Percentiles rank a stretch among this genome's conserved stretches.
These are phyloP conservation scores for Tragelaphus scriptus DNA, from an alignment of 2,113 vertebrate genomes.

Conservation along the genomic window DNA sequence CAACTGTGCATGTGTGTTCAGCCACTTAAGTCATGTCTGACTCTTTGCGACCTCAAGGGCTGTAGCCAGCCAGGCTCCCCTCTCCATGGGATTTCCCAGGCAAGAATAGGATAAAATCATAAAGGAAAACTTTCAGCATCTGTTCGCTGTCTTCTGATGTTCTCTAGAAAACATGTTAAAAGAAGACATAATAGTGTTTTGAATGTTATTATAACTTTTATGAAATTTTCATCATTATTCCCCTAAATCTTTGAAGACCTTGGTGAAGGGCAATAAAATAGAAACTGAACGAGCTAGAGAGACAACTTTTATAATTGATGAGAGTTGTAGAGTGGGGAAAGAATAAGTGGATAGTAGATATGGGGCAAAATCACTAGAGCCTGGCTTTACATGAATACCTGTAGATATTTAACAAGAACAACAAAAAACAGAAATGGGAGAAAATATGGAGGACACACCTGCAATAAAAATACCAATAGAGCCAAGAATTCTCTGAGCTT, in stretches of 20 bases:
- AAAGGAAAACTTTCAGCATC: background rate
- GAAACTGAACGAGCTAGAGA: background rate
- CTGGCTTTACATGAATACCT: background rate
- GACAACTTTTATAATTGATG: background rate
- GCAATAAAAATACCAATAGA: background rate
- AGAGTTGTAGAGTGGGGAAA: background rate
- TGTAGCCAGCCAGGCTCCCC: background rate
- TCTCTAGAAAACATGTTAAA: background rate
- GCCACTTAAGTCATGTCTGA: background rate
- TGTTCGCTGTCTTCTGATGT: background rate
- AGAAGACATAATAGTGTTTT: background rate
- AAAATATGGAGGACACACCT: background rate
- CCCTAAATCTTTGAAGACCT: background rate
- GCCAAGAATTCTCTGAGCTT: background rate
- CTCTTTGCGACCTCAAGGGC: background rate
- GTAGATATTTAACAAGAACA: background rate
- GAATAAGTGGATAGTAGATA: background rate
- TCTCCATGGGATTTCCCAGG: background rate
- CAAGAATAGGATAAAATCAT: background rate
- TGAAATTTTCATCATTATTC: background rate
- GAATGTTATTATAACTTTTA: background rate
- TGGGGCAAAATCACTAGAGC: background rate
- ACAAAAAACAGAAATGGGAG: background rate
- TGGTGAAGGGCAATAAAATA: background rate
- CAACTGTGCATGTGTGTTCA: background rate